Conservation (phyloP, 2,797 vertebrate genomes). For the Acanthopagrus latus region DNA sequence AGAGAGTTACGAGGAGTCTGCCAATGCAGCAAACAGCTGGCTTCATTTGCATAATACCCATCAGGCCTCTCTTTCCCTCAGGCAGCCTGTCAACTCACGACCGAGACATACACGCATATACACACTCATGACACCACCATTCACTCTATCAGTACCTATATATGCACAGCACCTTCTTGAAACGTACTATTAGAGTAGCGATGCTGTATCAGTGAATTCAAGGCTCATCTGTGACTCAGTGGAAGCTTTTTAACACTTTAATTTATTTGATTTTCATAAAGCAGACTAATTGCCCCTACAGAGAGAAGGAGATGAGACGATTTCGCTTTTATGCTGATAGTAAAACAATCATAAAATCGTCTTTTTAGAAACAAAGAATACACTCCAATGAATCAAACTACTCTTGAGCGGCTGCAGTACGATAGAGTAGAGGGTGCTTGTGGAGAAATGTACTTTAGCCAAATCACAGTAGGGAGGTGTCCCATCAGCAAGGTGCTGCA, state of each 20-base stretch:
- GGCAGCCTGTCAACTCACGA: conserved; percentile 83
- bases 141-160: conserved; percentile 37
- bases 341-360: conserved; percentile 70
- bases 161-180: conserved; percentile 27
- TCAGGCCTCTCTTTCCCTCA: conserved; percentile 81
- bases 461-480: conserved; percentile 38
- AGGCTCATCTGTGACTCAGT: conserved; percentile 47
- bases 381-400: conserved; percentile 56
- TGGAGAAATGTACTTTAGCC: conserved; percentile 58
- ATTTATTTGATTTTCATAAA: conserved; percentile 72
- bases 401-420: conserved; percentile 50
- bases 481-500: conserved; percentile 44
- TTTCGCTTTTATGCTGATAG: conserved; percentile 63
- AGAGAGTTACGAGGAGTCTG: conserved; percentile 76
- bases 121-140: conserved; percentile 28
- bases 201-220: conserved; percentile 32
- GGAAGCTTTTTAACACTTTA: conserved; percentile 57
- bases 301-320: conserved; percentile 54
- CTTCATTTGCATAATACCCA: conserved; percentile 88
- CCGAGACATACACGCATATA: conserved; percentile 58
- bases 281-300: conserved; percentile 61
- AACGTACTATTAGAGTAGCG: conserved; percentile 8
- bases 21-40: conserved; percentile 87
- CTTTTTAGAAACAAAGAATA: conserved; percentile 64
- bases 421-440: conserved; percentile 44